These are phyloP conservation scores for Acomys russatus DNA, from an alignment of 2,797 vertebrate species.

Conservation along the genomic window DNA sequence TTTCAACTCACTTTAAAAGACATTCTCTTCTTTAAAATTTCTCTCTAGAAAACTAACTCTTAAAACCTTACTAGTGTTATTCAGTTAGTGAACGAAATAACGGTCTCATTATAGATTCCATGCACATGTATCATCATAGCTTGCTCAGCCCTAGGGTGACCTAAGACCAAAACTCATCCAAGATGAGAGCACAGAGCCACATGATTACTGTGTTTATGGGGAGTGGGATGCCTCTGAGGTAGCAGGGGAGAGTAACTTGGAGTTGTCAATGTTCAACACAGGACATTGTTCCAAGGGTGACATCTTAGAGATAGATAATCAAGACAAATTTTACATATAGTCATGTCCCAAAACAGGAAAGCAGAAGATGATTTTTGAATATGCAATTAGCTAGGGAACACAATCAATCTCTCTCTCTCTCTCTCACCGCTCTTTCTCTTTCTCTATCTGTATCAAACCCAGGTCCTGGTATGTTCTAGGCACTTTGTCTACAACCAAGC, in stretches of 20 bases:
- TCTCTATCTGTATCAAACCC: neutral
- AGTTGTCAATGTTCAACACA: neutral
- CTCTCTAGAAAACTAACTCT: neutral
- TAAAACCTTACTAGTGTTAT: neutral
- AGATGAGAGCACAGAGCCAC: neutral
- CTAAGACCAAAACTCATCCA: neutral
- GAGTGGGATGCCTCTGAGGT: neutral
- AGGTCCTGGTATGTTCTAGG: neutral
- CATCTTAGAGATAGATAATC: neutral
- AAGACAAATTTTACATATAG: neutral
- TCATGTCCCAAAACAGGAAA: constrained; percentile 12
- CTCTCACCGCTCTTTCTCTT: neutral
- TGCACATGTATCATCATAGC: no score
- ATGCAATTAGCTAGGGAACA: neutral
- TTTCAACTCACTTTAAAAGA: neutral
- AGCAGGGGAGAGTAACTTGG: neutral
- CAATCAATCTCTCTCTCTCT: neutral
- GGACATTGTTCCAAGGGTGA: neutral
- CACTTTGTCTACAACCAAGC: neutral
- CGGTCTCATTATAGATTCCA: neutral
- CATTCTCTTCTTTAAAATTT: neutral
- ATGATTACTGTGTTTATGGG: neutral
- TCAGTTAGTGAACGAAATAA: neutral
- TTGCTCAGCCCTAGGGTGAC: neutral
- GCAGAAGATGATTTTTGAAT: neutral